Evolutionary conservation across 30 jellyfish, hydroid and myxozoan species (phyloP).

Genomic region (Aurelia sp.): DNA sequence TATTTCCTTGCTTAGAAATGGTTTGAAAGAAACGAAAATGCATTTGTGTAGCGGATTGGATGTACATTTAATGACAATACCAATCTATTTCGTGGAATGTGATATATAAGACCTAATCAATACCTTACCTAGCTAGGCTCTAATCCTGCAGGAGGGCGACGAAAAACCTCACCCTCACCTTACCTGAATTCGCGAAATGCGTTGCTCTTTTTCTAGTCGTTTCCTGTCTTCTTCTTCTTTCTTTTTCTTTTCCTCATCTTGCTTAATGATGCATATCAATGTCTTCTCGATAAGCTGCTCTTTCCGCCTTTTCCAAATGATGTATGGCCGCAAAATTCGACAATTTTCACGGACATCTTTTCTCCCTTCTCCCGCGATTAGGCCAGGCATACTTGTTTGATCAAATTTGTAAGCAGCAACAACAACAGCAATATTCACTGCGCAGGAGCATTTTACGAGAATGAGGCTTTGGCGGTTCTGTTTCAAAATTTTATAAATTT

Average conservation of each 20-base stretch:
- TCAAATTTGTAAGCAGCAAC: neutral
- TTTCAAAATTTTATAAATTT: neutral
- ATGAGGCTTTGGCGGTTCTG: neutral
- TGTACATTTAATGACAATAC: too few species aligned
- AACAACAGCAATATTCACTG: neutral
- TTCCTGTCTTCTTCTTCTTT: conserved; percentile 39
- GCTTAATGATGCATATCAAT: conserved; percentile 22
- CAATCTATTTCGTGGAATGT: too few species aligned
- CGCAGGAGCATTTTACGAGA: too few species aligned
- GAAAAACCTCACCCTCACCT: too few species aligned
- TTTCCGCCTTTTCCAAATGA: conserved; percentile 48
- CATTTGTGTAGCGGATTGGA: too few species aligned
- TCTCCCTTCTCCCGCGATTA: conserved; percentile 50
- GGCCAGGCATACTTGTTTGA: conserved; percentile 13
- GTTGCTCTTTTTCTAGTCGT: conserved; percentile 10
- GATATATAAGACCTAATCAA: too few species aligned
- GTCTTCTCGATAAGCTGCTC: conserved; percentile 31
- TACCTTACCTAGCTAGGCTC: too few species aligned
- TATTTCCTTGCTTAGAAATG: too few species aligned
- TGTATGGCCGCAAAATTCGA: conserved; percentile 53
- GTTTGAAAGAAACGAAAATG: too few species aligned
- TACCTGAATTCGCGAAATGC: conserved; percentile 35
- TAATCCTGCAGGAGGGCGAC: too few species aligned
- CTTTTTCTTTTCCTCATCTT: conserved; percentile 41
- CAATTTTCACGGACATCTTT: conserved; percentile 51